Conservation (phyloP, 1,140 invertebrate species). For the Hydropsyche tenuis region DNA sequence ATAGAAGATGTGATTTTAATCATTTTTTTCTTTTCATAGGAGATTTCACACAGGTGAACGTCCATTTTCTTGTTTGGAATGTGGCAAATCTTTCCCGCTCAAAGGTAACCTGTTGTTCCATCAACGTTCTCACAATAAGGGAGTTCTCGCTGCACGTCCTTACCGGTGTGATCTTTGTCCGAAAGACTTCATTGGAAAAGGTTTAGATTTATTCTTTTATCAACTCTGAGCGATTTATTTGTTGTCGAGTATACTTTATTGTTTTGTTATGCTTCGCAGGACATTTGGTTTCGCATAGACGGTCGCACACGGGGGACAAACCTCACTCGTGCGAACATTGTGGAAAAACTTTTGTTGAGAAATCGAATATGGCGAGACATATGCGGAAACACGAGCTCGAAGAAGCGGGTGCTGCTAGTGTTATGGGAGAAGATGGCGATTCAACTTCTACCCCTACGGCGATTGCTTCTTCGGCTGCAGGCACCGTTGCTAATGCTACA, state of each 20-base stretch:
- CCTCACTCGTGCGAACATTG: slow-evolving; percentile 77
- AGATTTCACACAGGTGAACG: slow-evolving; percentile 89
- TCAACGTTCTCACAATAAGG: slow-evolving; percentile 91
- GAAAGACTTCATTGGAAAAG: slow-evolving; percentile 97
- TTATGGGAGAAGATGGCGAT: neutral
- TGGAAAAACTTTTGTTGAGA: slow-evolving; percentile 80
- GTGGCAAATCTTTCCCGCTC: slow-evolving; percentile 85
- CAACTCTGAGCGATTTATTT: neutral
- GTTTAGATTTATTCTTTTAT: slow-evolving; percentile 55
- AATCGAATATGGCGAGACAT: slow-evolving; percentile 74
- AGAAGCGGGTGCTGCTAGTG: slow-evolving; percentile 2
- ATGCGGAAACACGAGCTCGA: slow-evolving; percentile 51
- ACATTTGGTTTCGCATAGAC: slow-evolving; percentile 87
- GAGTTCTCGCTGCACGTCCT: slow-evolving; percentile 79
- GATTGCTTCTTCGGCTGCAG: neutral
- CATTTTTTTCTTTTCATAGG: slow-evolving; percentile 48
- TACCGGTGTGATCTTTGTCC: slow-evolving; percentile 95
- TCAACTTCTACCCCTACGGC: slow-evolving; percentile 18
- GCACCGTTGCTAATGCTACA: neutral
- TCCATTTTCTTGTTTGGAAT: slow-evolving; percentile 80
- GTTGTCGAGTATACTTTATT: slow-evolving; percentile 6
- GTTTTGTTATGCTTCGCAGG: slow-evolving; percentile 52
- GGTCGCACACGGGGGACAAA: slow-evolving; percentile 87
- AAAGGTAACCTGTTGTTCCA: slow-evolving; percentile 94
- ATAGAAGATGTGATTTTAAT: neutral